Evolutionary conservation across 2,888 invertebrate genomes (phyloP).

Genomic region (Noctua fimbriata): DNA sequence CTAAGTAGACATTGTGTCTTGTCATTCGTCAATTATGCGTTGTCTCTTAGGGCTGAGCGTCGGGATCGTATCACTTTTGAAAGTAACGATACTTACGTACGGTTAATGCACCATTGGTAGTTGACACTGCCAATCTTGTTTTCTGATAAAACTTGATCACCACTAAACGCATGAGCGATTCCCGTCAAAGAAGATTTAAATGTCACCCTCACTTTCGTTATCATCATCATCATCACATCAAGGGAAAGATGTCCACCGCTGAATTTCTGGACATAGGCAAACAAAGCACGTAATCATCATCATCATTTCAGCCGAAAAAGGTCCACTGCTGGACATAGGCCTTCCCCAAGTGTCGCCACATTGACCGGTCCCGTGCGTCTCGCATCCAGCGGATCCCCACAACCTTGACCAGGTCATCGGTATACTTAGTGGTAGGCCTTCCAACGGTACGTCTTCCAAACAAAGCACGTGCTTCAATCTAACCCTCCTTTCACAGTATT

Average conservation of each 20-base stretch:
- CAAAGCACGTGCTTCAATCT: background rate
- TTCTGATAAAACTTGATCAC: background rate
- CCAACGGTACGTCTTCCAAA: too few species aligned
- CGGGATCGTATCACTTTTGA: background rate
- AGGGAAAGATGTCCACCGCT: background rate
- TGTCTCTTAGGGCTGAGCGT: background rate
- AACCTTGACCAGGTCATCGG: too few species aligned
- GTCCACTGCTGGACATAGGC: background rate
- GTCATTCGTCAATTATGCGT: conserved; percentile 30
- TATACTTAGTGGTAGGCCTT: too few species aligned
- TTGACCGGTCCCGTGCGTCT: too few species aligned
- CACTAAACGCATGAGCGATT: background rate
- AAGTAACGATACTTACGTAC: background rate
- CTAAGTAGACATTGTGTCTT: conserved; percentile 62
- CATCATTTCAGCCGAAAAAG: too few species aligned
- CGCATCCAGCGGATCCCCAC: too few species aligned
- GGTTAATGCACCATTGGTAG: background rate
- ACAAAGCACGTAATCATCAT: too few species aligned
- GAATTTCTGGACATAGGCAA: background rate
- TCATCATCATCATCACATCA: background rate
- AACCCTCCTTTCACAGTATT: background rate
- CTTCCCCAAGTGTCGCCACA: background rate
- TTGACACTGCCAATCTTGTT: background rate
- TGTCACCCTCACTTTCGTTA: background rate
- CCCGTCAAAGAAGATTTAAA: background rate